A percentile compares a stretch with the other conserved stretches of the same genome.
Evolutionary conservation across 2,888 invertebrate genomes (phyloP).

Genomic region (Lasioglossum zephyrum): DNA sequence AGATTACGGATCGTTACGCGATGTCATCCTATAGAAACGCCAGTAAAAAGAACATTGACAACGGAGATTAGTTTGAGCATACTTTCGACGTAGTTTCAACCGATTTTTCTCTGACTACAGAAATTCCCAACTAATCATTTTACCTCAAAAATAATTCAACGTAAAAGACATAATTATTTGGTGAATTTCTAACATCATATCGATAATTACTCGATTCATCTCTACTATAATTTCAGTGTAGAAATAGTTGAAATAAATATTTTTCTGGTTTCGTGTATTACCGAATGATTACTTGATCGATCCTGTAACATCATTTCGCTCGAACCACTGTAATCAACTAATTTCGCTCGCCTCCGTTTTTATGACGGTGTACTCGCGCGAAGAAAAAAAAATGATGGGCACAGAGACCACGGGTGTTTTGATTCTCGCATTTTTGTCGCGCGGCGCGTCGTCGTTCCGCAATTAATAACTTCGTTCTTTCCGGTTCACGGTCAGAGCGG

Average conservation of each 20-base stretch:
- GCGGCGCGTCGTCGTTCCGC: neutral
- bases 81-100: neutral
- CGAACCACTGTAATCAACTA: neutral
- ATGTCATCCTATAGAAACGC: neutral
- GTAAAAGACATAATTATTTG: neutral
- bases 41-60: neutral
- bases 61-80: neutral
- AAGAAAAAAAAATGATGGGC: neutral
- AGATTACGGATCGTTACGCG: neutral
- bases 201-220: neutral
- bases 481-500: conserved; percentile 6
- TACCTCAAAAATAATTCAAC: neutral
- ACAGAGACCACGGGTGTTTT: neutral
- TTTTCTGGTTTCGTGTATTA: neutral
- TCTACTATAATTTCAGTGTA: neutral
- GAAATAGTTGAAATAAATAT: neutral
- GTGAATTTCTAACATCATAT: neutral
- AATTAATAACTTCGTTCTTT: conserved; percentile 29
- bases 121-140: neutral
- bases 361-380: neutral
- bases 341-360: neutral
- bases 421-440: neutral
- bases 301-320: neutral
- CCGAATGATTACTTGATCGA: neutral
- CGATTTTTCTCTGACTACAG: neutral